Percentiles rank a stretch among this genome's conserved stretches.
Conservation (phyloP, 2,113 vertebrate genomes). For the Danionella cerebrum region DNA sequence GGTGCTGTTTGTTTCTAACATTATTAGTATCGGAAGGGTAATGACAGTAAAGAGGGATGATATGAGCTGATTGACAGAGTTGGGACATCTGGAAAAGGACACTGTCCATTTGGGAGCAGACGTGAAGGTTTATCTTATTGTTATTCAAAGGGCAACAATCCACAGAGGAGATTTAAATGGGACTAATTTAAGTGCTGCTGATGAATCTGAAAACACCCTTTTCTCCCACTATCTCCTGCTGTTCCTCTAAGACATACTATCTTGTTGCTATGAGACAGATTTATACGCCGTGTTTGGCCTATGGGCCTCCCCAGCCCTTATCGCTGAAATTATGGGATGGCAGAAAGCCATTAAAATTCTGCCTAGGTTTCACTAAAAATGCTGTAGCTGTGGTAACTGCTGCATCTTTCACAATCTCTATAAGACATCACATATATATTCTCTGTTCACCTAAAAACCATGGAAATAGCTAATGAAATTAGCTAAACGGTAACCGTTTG, state of each 20-base stretch:
- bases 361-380: conserved; percentile 32
- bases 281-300: conserved; percentile 30
- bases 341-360: conserved; percentile 41
- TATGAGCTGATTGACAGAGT: background rate
- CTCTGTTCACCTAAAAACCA: conserved; percentile 10
- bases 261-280: conserved; percentile 38
- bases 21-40: conserved; percentile 40
- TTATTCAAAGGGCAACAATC: conserved; percentile 24
- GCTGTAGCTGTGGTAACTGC: conserved; percentile 5
- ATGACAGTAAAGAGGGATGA: conserved; percentile 13
- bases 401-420: conserved; percentile 15
- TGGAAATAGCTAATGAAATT: conserved; percentile 5
- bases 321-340: conserved; percentile 38
- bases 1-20: conserved; percentile 41
- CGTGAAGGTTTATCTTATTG: conserved; percentile 15
- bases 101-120: background rate
- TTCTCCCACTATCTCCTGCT: background rate
- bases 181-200: conserved; percentile 8
- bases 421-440: conserved; percentile 24
- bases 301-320: conserved; percentile 29
- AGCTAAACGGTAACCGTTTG: background rate
- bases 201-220: conserved; percentile 11
- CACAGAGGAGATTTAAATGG: conserved; percentile 1
- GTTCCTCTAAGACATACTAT: conserved; percentile 7
- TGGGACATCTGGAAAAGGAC: conserved; percentile 11